These are phyloP conservation scores for Agapornis roseicollis DNA, from an alignment of 2,113 vertebrate species.

Conservation along the genomic window DNA sequence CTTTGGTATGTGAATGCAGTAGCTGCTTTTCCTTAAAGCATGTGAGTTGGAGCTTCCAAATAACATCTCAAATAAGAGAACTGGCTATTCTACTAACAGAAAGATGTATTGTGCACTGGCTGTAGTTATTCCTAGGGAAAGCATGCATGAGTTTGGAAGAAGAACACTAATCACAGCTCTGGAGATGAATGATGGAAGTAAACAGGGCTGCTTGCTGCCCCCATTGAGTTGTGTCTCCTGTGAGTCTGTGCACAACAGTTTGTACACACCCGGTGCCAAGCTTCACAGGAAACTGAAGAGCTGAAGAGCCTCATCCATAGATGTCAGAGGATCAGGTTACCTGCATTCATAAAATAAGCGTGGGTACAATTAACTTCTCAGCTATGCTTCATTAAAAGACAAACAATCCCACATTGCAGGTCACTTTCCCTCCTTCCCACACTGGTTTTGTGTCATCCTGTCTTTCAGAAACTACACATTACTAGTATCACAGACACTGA, in stretches of 20 bases:
- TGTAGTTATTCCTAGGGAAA: background rate
- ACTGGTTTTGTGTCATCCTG: background rate
- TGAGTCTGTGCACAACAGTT: background rate
- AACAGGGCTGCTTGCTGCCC: background rate
- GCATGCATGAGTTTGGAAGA: background rate
- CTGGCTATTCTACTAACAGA: background rate
- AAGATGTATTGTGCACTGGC: background rate
- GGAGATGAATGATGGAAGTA: background rate
- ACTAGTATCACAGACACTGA: background rate
- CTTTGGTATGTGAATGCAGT: background rate
- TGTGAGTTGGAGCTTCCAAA: background rate
- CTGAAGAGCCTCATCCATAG: background rate
- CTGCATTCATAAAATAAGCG: background rate
- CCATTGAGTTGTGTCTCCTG: background rate
- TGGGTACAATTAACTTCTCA: constrained; percentile 27
- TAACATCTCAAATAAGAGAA: background rate
- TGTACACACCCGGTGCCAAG: background rate
- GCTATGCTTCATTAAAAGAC: background rate
- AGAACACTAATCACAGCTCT: background rate
- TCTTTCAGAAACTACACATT: background rate
- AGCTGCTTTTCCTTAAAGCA: background rate
- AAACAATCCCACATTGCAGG: background rate
- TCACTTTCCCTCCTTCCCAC: constrained; percentile 11
- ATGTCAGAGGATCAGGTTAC: constrained; percentile 17
- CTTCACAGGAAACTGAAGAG: background rate